Percentiles rank a stretch among this genome's conserved stretches.
phyloP scores from a whole-genome alignment of 2,113 vertebrate species.

The Papio anubis region DNA sequence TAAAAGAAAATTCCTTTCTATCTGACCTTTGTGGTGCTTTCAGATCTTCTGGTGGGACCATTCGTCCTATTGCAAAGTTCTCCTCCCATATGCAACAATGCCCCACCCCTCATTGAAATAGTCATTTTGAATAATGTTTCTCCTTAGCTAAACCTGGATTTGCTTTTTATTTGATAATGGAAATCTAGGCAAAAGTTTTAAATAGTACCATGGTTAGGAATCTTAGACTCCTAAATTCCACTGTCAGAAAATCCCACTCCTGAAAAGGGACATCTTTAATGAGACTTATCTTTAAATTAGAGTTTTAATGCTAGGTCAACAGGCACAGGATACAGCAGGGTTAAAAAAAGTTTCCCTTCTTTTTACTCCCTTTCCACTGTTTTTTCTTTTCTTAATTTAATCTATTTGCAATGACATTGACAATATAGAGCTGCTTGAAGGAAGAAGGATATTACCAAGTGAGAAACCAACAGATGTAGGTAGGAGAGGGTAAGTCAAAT shows the following conservation, averaged over 20 bases:
- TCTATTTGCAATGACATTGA: neutral
- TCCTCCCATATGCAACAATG: neutral
- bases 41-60: neutral
- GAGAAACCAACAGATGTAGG: neutral
- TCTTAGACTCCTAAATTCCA: neutral
- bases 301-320: slow-evolving; percentile 2
- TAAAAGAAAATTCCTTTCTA: neutral
- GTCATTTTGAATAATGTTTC: neutral
- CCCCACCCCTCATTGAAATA: neutral
- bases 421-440: slow-evolving; percentile 16
- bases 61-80: neutral
- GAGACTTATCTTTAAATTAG: slow-evolving; percentile 4
- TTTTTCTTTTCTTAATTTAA: neutral
- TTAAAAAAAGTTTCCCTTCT: neutral
- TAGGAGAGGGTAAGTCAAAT: neutral
- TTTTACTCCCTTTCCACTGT: neutral
- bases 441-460: neutral
- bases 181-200: neutral
- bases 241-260: neutral
- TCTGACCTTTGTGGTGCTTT: neutral
- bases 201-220: neutral
- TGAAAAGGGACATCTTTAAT: neutral
- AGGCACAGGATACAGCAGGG: neutral
- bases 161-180: neutral
- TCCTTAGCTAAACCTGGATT: neutral